phyloP scores from a whole-genome alignment of 2,113 vertebrate genomes.

The Xenopus borealis region DNA sequence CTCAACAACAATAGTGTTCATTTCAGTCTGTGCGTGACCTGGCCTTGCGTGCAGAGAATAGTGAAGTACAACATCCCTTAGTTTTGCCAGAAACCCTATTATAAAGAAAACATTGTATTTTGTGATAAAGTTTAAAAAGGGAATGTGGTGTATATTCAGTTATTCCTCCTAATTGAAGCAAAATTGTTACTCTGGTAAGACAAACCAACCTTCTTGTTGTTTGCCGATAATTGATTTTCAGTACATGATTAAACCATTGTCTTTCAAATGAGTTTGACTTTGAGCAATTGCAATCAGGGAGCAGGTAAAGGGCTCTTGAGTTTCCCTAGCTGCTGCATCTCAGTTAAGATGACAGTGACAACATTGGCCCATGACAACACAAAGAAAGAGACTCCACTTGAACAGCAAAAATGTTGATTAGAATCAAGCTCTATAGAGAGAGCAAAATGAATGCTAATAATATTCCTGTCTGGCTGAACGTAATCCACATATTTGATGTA shows the following conservation, averaged over 20 bases:
- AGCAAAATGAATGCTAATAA: conserved; percentile 16
- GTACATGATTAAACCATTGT: conserved; percentile 36
- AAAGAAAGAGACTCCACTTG: conserved; percentile 1
- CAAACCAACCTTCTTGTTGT: conserved; percentile 13
- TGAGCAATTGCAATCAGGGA: conserved; percentile 26
- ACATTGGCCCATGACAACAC: conserved; percentile 15
- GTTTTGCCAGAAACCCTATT: too few species aligned
- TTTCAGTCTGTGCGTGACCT: too few species aligned
- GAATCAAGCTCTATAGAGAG: conserved; percentile 23
- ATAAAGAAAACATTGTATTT: not conserved
- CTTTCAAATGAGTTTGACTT: conserved; percentile 32
- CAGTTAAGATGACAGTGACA: not conserved
- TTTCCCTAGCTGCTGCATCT: not conserved
- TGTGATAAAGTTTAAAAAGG: not conserved
- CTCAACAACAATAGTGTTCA: too few species aligned
- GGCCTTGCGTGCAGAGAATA: too few species aligned
- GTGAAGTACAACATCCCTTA: too few species aligned
- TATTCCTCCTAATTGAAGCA: conserved; percentile 25
- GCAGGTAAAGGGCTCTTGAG: conserved; percentile 18
- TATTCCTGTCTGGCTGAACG: not conserved
- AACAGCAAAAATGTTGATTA: conserved; percentile 16
- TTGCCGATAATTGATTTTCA: conserved; percentile 39
- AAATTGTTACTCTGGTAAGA: conserved; percentile 24
- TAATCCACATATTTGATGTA: conserved; percentile 15
- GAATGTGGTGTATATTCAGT: not conserved